Conservation (phyloP, 1,140 invertebrate species). For the Ceratoteleas bidentatus region DNA sequence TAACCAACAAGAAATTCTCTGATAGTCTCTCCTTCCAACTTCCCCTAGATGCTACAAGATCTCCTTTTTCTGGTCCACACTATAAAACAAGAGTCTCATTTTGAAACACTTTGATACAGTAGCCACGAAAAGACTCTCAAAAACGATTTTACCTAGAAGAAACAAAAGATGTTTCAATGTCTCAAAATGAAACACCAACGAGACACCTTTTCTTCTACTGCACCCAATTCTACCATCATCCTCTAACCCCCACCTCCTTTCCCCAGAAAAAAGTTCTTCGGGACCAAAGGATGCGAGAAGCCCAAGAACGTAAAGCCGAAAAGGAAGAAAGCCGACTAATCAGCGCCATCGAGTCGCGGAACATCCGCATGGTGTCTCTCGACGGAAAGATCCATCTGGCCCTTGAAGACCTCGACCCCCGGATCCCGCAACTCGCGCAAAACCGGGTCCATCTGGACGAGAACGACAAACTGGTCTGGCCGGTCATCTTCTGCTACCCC, state of each 20-base stretch:
- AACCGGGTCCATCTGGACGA: slow-evolving; percentile 83
- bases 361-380: slow-evolving; percentile 79
- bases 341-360: slow-evolving; percentile 81
- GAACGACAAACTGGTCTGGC: slow-evolving; percentile 87
- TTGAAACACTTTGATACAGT: no score
- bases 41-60: no score
- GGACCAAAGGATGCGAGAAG: slow-evolving; percentile 84
- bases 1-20: no score
- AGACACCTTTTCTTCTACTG: no score
- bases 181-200: no score
- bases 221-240: no score
- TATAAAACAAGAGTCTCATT: no score
- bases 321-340: slow-evolving; percentile 83
- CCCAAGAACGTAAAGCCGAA: slow-evolving; percentile 82
- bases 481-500: slow-evolving; percentile 91
- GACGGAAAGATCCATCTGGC: slow-evolving; percentile 75
- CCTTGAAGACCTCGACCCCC: slow-evolving; percentile 83
- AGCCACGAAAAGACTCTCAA: no score
- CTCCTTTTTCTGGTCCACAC: no score
- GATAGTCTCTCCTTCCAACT: no score
- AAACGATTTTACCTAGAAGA: no score
- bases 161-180: no score
- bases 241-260: not conserved
- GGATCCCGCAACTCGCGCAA: slow-evolving; percentile 84
- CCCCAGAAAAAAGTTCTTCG: slow-evolving; percentile 69